Base-by-base conservation (phyloP, 2,888 invertebrate species). In the Callyntrura sp. region DNA sequence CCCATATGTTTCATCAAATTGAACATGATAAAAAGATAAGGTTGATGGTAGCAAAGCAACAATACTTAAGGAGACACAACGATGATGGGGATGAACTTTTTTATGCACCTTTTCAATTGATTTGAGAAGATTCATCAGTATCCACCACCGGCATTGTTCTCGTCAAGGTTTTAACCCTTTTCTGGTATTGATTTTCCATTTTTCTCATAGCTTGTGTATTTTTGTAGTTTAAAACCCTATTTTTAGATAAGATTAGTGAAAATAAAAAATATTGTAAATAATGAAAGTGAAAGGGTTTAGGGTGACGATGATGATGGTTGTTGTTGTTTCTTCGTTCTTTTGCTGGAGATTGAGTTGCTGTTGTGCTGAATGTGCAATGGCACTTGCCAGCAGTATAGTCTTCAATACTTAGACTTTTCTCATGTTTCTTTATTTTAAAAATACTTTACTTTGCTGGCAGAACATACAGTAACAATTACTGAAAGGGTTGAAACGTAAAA, bases 151-250 rank as follows among this genome's bases (percentile, higher is more conserved):
- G 55, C 55, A 85, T 85, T 85, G 62, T 81, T 81, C 25, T 81
- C 25, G 70, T 81, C 87, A 81, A 81, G 76, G 76, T 79, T 87
- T 78, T 62, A 89, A 90, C 85, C 90, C 90, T 90, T 90, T 83
- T 81, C 68, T 28, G 12, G 62, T 85, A 85, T 82, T 85, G 85
- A 90, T 90, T 90, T 85, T 90, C 57, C 68, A 48, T 82, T 35
- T 79, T 79, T 79, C 78, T 57, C 78, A 79, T 6, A 35, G 28
- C 17, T 57, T 35, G 57, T 79, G 28, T 55, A 79, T 86, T 89
- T 79, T 85, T 57, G 55, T 79, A 81, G 73, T 73, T 79, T 23
- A 62, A 84, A 90, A 85, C 60, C 76, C 78, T 84, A 68, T 79
- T 76, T 88, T 88, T 57, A 79, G 78, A 55, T 79, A 20, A 57